Evolutionary conservation across 2,113 vertebrate species (phyloP).

Genomic region (Trinectes maculatus): DNA sequence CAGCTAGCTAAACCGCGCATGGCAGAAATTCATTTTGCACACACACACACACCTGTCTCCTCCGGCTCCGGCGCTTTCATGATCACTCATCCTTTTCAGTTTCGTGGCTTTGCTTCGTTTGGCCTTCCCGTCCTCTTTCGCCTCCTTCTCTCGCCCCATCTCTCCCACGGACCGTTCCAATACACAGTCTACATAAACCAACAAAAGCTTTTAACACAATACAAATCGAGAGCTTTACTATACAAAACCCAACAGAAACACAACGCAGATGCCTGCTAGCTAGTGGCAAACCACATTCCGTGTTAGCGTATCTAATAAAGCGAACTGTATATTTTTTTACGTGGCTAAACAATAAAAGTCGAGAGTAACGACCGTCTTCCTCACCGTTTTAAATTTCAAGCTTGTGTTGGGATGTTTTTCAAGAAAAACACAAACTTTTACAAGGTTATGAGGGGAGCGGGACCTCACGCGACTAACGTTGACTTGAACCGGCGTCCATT

Average conservation of each 20-base stretch:
- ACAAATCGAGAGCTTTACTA: too few relatives aligned
- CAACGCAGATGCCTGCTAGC: too few relatives aligned
- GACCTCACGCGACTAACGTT: rapidly evolving
- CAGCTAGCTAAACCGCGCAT: background rate
- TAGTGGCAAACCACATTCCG: too few relatives aligned
- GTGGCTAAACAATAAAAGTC: too few relatives aligned
- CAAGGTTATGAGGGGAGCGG: too few relatives aligned
- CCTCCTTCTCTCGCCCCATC: slow-evolving; percentile 74
- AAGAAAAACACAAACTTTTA: slow-evolving; percentile 1
- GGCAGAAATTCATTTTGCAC: background rate
- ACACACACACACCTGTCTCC: slow-evolving; percentile 55
- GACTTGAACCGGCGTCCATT: background rate
- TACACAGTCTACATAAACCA: background rate
- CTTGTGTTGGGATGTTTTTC: background rate
- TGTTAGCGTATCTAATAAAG: background rate
- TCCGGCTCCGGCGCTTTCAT: slow-evolving; percentile 47
- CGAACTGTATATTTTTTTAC: too few relatives aligned
- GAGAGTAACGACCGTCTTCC: rapidly evolving
- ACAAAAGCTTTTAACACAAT: too few relatives aligned
- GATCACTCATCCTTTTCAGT: slow-evolving; percentile 62
- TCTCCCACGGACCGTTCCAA: slow-evolving; percentile 15
- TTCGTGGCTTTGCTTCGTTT: slow-evolving; percentile 65
- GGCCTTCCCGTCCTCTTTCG: slow-evolving; percentile 62
- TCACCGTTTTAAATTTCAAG: background rate
- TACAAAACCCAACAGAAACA: too few relatives aligned